Evolutionary conservation across 2,797 vertebrate species (phyloP), one percentile per base, ranked within the genome.

Genomic region (Cyclopterus lumpus): DNA sequence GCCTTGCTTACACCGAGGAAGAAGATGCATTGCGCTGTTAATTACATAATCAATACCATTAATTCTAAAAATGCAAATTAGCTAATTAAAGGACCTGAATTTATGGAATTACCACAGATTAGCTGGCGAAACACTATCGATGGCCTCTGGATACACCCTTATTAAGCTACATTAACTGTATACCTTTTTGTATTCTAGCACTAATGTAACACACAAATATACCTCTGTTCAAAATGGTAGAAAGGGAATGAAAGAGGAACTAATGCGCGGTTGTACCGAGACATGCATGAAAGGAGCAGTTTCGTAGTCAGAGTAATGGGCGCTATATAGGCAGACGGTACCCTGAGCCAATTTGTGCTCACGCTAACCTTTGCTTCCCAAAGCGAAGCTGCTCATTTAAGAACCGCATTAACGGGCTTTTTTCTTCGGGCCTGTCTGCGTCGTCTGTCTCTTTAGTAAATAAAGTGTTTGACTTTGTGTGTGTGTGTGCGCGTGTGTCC

Each of bases 21-120:
- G 84, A 90, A 92, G 93, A 94, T 89, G 83, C 88, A 93, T 94
- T 90, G 81, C 77, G 24, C 79, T 79, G 84, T 89, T 95, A 94
- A 94, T 94, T 91, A 91, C 88, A 92, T 86, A 94, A 95, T 95
- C 91, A 94, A 95, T 94, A 91, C 92, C 87, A 93, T 95, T 93
- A 91, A 94, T 93, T 94, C 85, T 84, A 77, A 89, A 94, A 94
- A 95, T 95, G 93, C 86, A 93, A 95, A 95, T 95, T 67, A 93
- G 87, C 84, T 93, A 83, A 94, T 94, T 95, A 95, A 93, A 93
- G 92, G 86, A 93, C 85, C 91, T 87, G 85, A 93, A 94, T 75
- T 93, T 94, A 94, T 93, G 93, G 93, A 95, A 95, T 94, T 93
- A 93, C 79, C 80, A 87, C 86, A 92, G 90, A 95, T 94, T 94